Percentiles rank a stretch among this genome's conserved stretches.
Conservation (phyloP, 2,113 vertebrate species). For the Gallinago undulata region DNA sequence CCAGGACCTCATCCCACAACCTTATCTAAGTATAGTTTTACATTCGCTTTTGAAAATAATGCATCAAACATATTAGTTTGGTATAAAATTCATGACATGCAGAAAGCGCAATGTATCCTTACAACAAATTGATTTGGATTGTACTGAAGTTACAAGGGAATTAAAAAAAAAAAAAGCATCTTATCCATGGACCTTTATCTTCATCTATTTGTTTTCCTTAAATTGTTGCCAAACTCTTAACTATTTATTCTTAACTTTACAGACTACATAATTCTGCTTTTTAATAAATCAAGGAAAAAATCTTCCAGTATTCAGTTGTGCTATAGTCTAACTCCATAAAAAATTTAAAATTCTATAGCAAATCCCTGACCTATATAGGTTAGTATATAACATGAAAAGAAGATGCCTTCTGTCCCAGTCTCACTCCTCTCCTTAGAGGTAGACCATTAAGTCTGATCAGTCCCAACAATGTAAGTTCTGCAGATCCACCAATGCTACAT, state of each 20-base stretch:
- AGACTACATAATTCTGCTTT: not conserved
- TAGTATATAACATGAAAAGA: not conserved
- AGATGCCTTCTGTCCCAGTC: not conserved
- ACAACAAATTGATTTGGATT: not conserved
- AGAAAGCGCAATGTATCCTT: not conserved
- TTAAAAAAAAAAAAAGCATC: not conserved
- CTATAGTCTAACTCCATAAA: not conserved
- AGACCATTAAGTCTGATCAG: not conserved
- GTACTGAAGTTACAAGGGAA: not conserved
- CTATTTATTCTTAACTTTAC: not conserved
- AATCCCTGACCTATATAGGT: not conserved
- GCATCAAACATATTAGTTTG: not conserved
- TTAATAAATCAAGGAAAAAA: not conserved
- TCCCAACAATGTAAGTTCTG: not conserved
- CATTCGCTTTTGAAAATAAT: not conserved
- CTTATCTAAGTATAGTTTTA: not conserved
- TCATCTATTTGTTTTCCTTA: not conserved
- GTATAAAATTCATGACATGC: not conserved
- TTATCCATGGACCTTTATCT: not conserved
- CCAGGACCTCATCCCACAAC: not conserved
- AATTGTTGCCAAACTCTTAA: not conserved
- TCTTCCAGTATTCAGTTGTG: not conserved
- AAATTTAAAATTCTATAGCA: not conserved
- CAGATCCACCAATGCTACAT: not conserved
- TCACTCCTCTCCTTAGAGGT: not conserved